Percentiles rank a stretch among this genome's conserved stretches.
Evolutionary conservation across 2,113 vertebrate species (phyloP).

Genomic region (Dromaius novaehollandiae): DNA sequence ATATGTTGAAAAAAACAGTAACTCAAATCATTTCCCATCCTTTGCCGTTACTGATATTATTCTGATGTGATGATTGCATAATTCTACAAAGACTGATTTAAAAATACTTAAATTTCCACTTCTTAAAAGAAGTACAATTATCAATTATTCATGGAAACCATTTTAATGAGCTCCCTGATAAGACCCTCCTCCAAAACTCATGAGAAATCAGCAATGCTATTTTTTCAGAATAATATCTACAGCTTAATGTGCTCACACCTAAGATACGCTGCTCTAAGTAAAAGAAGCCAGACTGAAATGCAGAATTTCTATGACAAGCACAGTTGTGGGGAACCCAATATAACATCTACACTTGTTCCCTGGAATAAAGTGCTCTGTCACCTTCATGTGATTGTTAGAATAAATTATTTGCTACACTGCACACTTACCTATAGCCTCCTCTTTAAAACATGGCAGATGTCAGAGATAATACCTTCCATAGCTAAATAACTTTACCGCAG

Average conservation of each 20-base stretch:
- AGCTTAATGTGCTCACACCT: constrained; percentile 14
- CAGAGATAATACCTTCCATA: constrained; percentile 12
- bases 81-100: background rate
- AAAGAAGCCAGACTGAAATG: constrained; percentile 3
- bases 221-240: background rate
- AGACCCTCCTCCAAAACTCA: constrained; percentile 45
- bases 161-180: constrained; percentile 38
- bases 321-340: background rate
- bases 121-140: background rate
- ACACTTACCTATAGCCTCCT: background rate
- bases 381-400: constrained; percentile 5
- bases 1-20: background rate
- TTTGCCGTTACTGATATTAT: constrained; percentile 19
- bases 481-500: constrained; percentile 38
- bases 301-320: background rate
- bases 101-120: constrained; percentile 36
- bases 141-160: constrained; percentile 45
- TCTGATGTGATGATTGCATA: constrained; percentile 22
- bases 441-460: constrained; percentile 11
- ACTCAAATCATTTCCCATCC: background rate
- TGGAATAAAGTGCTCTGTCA: constrained; percentile 31
- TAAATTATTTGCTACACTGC: background rate
- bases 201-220: constrained; percentile 14
- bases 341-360: background rate
- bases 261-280: background rate